These are phyloP conservation scores for Arizona elegans DNA, from an alignment of 2,113 vertebrate genomes.

Conservation along the genomic window DNA sequence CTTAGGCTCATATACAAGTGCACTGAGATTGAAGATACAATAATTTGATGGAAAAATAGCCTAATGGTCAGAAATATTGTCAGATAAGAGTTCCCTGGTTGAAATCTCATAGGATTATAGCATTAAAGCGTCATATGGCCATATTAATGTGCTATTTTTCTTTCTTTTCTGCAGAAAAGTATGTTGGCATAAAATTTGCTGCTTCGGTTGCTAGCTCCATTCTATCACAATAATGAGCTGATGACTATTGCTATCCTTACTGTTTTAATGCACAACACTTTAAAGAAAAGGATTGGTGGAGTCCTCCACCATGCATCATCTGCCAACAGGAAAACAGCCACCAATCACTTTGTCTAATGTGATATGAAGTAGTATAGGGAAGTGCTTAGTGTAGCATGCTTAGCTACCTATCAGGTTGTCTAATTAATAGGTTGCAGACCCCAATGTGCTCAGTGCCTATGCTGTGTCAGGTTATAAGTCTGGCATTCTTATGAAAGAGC, in stretches of 20 bases:
- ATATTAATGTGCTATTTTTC: neutral
- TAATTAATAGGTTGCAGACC: neutral
- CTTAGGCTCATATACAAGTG: neutral
- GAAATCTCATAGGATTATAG: neutral
- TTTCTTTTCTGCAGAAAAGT: neutral
- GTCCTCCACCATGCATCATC: neutral
- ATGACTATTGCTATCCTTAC: neutral
- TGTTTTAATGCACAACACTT: neutral
- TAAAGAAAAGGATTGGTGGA: neutral
- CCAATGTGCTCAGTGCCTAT: neutral
- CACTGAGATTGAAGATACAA: neutral
- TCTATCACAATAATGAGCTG: neutral
- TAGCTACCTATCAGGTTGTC: neutral
- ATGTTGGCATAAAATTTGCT: neutral
- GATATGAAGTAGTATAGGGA: neutral
- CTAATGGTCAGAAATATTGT: neutral
- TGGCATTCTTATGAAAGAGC: neutral
- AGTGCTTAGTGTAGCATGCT: neutral
- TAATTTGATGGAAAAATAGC: neutral
- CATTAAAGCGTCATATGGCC: neutral
- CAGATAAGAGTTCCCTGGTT: neutral
- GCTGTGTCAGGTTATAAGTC: neutral
- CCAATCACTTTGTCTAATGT: neutral
- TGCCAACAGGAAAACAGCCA: neutral
- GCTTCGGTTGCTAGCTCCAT: neutral